Base-by-base conservation (phyloP, 2,113 vertebrate genomes). In the Smithornis capensis region DNA sequence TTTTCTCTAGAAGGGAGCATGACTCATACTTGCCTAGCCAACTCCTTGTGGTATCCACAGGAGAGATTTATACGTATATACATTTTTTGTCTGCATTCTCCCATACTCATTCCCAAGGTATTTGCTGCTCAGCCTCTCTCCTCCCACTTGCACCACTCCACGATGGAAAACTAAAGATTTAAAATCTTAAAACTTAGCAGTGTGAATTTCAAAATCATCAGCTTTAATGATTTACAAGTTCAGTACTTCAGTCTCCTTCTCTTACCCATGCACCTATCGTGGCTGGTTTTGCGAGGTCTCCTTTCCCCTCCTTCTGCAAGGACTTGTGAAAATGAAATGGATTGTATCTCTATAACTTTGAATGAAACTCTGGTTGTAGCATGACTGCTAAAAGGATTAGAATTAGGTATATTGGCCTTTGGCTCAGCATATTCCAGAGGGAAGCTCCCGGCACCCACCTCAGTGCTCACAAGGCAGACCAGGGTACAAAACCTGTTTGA, bases 401-500 rank as follows among this genome's bases (percentile, higher is more conserved):
- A 78, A 75, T n/a, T 37, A 84, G n/a, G 24, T 78, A 75, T 24
- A 13, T 5, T 78, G 67, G 93, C 90, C 62, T 57, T 82, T 3
- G 1, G 60, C 22, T 93, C 78, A 31, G 49, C 4, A 2, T 37
- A 63, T 3, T 7, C 80, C 84, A 35, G 42, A 64, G 68, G 38
- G 62, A 90, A 94, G 42, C 8, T 95, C 73, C 76, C 40, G 55
- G 63, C 81, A 82, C 62, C 56, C 83, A 62, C 70, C 49, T 68
- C 77, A 38, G 81, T 4, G 37, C 87, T 94, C 42, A 11, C 69
- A 84, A 91, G 73, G 73, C 87, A 95, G 87, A 56, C 37, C 69
- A 84, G 78, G 65, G 44, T 68, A 95, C n/a, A 78, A 95, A 96
- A 91, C 94, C 53, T 92, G 83, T 91, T 94, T 87, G 69, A 95